phyloP scores from a whole-genome alignment of 1,140 invertebrate species.

The Drosophila orosa region DNA sequence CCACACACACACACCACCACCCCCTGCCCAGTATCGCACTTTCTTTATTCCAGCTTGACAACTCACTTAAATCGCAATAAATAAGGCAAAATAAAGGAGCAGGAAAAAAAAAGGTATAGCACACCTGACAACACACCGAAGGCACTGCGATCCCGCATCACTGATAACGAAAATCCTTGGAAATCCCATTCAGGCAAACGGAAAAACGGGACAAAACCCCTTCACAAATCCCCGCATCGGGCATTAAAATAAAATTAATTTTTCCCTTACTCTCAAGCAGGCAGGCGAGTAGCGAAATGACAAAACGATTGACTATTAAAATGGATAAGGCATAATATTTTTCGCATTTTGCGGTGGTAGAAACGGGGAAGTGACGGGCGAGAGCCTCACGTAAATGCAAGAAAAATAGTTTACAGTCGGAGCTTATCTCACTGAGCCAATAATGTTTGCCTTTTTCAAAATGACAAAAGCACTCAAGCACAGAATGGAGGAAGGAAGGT shows the following conservation, averaged over 20 bases:
- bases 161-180: slow-evolving; percentile 57
- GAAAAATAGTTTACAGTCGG: slow-evolving; percentile 77
- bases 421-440: slow-evolving; percentile 70
- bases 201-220: slow-evolving; percentile 42
- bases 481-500: background rate
- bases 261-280: slow-evolving; percentile 31
- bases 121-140: slow-evolving; percentile 72
- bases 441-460: slow-evolving; percentile 67
- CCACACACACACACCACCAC: background rate
- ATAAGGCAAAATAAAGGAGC: slow-evolving; percentile 57
- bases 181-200: slow-evolving; percentile 51
- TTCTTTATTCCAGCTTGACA: slow-evolving; percentile 54
- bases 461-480: slow-evolving; percentile 60
- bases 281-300: slow-evolving; percentile 51
- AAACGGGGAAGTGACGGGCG: too few species aligned
- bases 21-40: slow-evolving; percentile 1
- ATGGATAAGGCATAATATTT: slow-evolving; percentile 80
- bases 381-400: slow-evolving; percentile 70
- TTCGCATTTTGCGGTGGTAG: slow-evolving; percentile 68
- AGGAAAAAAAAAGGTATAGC: slow-evolving; percentile 47
- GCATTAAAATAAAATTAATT: slow-evolving; percentile 82
- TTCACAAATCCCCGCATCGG: slow-evolving; percentile 58
- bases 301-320: slow-evolving; percentile 82
- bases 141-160: slow-evolving; percentile 55
- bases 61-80: slow-evolving; percentile 81